Conservation (phyloP, 2,888 invertebrate genomes). For the Crioceris asparagi region DNA sequence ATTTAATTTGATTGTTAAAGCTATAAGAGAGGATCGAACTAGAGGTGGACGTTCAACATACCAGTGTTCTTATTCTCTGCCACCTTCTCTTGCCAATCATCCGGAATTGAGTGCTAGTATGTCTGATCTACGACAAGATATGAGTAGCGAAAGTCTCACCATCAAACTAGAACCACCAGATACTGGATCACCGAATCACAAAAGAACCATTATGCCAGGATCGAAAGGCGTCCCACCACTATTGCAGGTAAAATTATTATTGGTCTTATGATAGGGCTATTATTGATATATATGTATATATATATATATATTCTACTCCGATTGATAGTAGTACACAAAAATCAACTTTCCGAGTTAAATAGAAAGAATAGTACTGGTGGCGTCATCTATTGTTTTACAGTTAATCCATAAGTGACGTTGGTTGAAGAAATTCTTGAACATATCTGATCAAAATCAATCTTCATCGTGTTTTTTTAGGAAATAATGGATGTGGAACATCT, state of each 20-base stretch:
- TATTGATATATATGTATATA: not conserved
- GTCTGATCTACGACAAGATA: constrained; percentile 32
- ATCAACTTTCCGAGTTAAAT: too few relatives aligned
- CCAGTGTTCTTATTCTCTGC: constrained; percentile 85
- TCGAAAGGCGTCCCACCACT: constrained; percentile 49
- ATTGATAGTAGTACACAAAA: too few relatives aligned
- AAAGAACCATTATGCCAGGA: constrained; percentile 25
- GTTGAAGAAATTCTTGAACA: too few relatives aligned
- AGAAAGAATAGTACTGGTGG: too few relatives aligned
- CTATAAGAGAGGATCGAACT: constrained; percentile 89
- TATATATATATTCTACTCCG: not conserved
- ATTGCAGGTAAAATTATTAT: constrained; percentile 47
- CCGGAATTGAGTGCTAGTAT: constrained; percentile 38
- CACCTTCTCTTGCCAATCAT: constrained; percentile 47
- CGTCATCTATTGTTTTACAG: too few relatives aligned
- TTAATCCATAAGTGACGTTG: too few relatives aligned
- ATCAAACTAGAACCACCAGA: constrained; percentile 43
- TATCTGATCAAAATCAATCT: not conserved
- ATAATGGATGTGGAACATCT: constrained; percentile 94
- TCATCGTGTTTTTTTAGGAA: too few relatives aligned
- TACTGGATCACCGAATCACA: constrained; percentile 24
- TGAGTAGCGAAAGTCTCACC: constrained; percentile 30
- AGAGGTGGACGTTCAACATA: constrained; percentile 93
- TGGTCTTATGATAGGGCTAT: not conserved
- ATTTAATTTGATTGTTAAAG: constrained; percentile 44